Evolutionary conservation across 2,797 vertebrate species (phyloP), one percentile per base, ranked within the genome.

Genomic region (Mallotus villosus): DNA sequence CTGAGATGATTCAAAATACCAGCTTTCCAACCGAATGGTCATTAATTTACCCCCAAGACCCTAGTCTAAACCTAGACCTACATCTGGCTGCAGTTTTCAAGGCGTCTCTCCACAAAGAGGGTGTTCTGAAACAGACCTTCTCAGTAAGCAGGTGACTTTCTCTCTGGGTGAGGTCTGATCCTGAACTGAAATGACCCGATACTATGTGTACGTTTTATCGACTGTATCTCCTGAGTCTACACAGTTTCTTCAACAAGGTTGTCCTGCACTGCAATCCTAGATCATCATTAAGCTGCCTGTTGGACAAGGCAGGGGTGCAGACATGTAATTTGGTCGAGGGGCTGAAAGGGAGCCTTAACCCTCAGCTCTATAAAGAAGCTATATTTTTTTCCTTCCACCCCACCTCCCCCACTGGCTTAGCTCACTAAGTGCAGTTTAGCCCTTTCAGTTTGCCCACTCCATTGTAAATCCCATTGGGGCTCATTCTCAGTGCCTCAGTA

Each of bases 361-460:
- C 87, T 87, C 91, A 87, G 77, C 87, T 90, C 87, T 90, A 92
- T 90, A 93, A 91, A 92, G 84, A 84, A 91, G 88, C 89, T 90
- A 90, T 91, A 92, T 93, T 92, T 90, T 80, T 78, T 76, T 86
- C 82, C 78, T 84, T 87, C 84, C 84, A 84, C 82, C 81, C 87
- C 87, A 82, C 79, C 88, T 87, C 88, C 87, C 77, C 49, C 89
- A 88, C 86, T 82, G 88, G 85, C 86, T 92, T 82, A 88, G 86
- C 75, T 85, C 65, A 46, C 80, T 79, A 81, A 89, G 86, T 87
- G 91, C 88, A 90, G 89, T 92, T 91, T 85, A 92, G 85, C 78
- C 83, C 90, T 93, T 94, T 94, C 91, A 94, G 85, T 92, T 91
- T 91, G 90, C 88, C 91, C 87, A 85, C 85, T 93, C 92, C 90